These are phyloP conservation scores for Bombus sibiricus DNA, from an alignment of 1,140 invertebrate genomes.

Conservation along the genomic window DNA sequence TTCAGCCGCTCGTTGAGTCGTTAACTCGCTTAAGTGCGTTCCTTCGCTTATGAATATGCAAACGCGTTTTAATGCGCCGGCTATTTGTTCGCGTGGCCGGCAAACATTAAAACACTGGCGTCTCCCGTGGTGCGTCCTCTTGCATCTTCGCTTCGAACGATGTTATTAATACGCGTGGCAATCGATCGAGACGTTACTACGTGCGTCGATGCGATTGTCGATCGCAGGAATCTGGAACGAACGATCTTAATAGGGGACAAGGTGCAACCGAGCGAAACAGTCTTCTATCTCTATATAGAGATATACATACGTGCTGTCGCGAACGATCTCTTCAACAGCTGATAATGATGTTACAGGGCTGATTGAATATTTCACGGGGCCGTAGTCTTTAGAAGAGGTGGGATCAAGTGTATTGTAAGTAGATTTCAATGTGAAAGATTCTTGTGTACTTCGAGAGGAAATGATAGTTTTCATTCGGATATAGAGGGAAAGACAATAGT, in stretches of 20 bases:
- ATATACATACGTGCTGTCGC: neutral
- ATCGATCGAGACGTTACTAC: conserved; percentile 7
- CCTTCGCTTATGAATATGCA: conserved; percentile 43
- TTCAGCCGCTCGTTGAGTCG: conserved; percentile 36
- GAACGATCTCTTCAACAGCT: neutral
- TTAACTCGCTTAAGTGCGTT: conserved; percentile 44
- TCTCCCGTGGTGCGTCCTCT: no score
- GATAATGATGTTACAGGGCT: neutral
- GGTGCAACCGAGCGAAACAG: neutral
- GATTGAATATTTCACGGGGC: neutral
- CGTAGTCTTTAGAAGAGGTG: neutral
- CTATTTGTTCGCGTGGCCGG: conserved; percentile 10
- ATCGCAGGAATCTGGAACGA: conserved; percentile 13
- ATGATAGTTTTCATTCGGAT: no score
- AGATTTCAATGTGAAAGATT: neutral
- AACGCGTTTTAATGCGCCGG: conserved; percentile 28
- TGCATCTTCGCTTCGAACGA: neutral
- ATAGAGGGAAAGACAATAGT: no score
- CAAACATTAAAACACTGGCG: neutral
- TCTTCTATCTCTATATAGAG: neutral
- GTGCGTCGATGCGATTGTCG: neutral
- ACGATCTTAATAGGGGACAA: conserved; percentile 1
- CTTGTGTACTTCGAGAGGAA: no score
- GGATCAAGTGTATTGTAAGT: neutral
- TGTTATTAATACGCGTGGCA: conserved; percentile 13